Evolutionary conservation across 2,797 vertebrate genomes (phyloP), one percentile per base, ranked within the genome.

Genomic region (Lemur catta): DNA sequence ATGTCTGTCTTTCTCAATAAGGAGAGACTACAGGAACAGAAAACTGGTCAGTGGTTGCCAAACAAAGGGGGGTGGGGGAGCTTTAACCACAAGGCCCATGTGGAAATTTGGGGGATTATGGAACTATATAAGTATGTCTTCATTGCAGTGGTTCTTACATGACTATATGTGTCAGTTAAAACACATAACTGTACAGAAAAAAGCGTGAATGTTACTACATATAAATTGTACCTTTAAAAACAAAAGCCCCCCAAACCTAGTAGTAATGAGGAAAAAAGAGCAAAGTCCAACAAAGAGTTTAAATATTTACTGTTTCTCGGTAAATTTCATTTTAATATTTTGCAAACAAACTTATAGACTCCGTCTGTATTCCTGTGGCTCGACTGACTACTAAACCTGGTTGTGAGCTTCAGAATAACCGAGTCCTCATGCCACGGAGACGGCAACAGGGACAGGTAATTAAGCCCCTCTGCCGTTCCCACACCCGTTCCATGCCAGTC

Each of bases 321-420:
- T 78, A 78, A 93, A 82, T 24, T 92, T 33, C 6, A 72, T 41
- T 85, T 93, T 78, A 72, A 35, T 43, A 88, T 78, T 92, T 88
- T 91, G 59, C 82, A 95, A 91, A 94, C 52, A 92, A 94, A 80
- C 24, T 22, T 35, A 52, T 2, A 50, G 35, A 24, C 43, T 91
- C 24, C 35, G 6, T 57, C 57, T 61, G 13, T 48, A 38, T 9
- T 38, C 1, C 35, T 91, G 61, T 22, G 75, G 30, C 35, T 80
- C 81, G 57, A 33, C 0, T 86, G 52, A 92, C 61, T 41, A 43
- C 33, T 5, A 22, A 72, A 28, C 28, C 22, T 55, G 89, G 65
- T 30, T 17, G 3, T 7, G 12, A 75, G 46, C 48, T 67, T 43
- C 4, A n/a, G 26, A 79, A 48, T 28, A 30, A 33, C 8, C 11